Base-by-base conservation (phyloP, 2,797 vertebrate genomes). In the Halcyon badia region DNA sequence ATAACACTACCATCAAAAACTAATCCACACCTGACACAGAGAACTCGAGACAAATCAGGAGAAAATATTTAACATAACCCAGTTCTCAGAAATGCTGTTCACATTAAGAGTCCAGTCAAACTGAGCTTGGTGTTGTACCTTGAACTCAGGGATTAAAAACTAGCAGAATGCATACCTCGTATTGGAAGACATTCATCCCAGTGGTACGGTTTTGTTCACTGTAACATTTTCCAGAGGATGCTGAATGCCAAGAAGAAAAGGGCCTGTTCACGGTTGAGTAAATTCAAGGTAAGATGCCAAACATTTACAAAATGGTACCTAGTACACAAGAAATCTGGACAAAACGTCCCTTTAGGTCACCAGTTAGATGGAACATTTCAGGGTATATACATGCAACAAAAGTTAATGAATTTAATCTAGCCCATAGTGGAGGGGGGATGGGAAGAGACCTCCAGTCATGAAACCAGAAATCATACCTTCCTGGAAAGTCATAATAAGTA, bases 121-220 rank as follows among this genome's bases (percentile, higher is more conserved):
- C 5, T 56, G 51, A 78, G 9, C 1, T 83, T 54, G 44, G 6
- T 37, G 9, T 21, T 80, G 18, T 8, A 5, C 15, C 42, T 81
- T 35, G 26, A 83, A 33, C 56, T 48, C 6, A 31, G 11, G 39
- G 42, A 22, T 2, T 46, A 54, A 44, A 52, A 85, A 83, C 71
- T 57, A 72, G 19, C 17, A 5, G 0, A 93, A 65, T 0, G 0
- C 4, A n/a, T 30, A 28, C 24, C n/a, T 70, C 5, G 8, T 26
- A 62, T 39, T 6, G 15, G 31, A 77, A 51, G 54, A 24, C 4
- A 0, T 54, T 90, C 31, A 13, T 25, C 9, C 33, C 11, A 79
- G 42, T 1, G 0, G 7, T 87, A 91, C 54, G 49, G 18, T 9
- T 71, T 84, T 72, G 25, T 49, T 89, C 70, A 16, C 26, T 22